Evolutionary conservation across 2,113 vertebrate species (phyloP), one percentile per base, ranked within the genome.

Genomic region (Platycercus adscitus): DNA sequence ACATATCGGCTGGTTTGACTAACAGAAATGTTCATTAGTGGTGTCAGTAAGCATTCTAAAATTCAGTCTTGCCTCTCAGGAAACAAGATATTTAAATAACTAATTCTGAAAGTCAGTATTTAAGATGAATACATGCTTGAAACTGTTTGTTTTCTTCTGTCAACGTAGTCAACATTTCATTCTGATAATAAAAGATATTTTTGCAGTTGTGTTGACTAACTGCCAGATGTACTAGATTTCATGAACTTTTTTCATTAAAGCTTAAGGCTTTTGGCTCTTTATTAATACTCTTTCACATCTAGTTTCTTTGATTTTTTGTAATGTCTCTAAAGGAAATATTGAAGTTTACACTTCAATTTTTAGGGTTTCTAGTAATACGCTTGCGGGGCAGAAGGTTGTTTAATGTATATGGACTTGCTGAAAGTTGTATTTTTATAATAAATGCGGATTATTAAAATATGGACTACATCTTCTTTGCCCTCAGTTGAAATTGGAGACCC

Each of bases 351-450:
- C 56, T 92, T 95, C 33, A 58, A 25, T 68, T 68, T 92, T 63
- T 88, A 94, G 91, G 63, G 35, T 96, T 94, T 83, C 87, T 96
- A 97, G 88, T 97, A 70, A 69, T 84, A 82, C 86, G 82, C 91
- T 94, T 88, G 86, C 77, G 97, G 96, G 95, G 96, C 86, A 97
- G 95, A 97, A 95, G 91, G 50, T 94, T 97, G 83, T 64, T 93
- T 94, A 94, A 93, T 98, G 96, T 98, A 86, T 90, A 68, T 93
- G 91, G 65, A 77, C 87, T 95, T 97, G 95, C 81, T 96, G 96
- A 89, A 97, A 97, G 96, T 91, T 98, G 98, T 98, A 97, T 94
- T 93, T 89, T 96, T 94, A 96, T 55, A 97, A 97, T 97, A 98
- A 98, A 97, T 97, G 86, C 87, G 95, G 43, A 88, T 97, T 97